Base-by-base conservation (phyloP, 2,113 vertebrate genomes). In the Manacus vitellinus region DNA sequence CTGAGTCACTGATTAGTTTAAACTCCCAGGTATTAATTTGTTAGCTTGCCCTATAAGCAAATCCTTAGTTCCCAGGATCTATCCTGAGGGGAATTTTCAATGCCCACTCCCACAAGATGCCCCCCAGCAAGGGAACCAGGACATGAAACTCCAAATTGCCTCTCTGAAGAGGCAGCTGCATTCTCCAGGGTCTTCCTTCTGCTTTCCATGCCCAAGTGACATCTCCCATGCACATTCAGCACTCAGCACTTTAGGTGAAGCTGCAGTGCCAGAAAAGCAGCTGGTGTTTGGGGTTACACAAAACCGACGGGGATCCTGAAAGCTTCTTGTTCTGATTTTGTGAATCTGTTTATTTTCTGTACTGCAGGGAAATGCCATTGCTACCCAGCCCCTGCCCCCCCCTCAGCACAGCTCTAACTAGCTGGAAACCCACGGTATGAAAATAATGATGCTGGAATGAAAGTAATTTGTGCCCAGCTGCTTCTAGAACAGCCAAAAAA, bases 401-500 rank as follows among this genome's bases (percentile, higher is more conserved):
- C 12, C 74, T 25, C 56, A 10, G 39, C 15, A 8, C 25, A 51
- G n/a, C 55, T 85, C 46, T 28, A 47, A n/a, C 35, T 55, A 61
- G 59, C 71, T 85, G 71, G 62, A 67, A 82, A 30, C 51, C 55
- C 4, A 7, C 21, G 71, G 27, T 71, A 28, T 71, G 75, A 68
- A 95, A 95, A 88, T 39, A 67, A 49, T 21, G 24, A 41, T 58
- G 13, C 5, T 59, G 66, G 16, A 94, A 41, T 66, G 46, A 78
- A 71, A 91, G 56, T n/a, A 6, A 74, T 92, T 82, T 82, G 51
- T 83, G 89, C n/a, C 65, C 74, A 92, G 74, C 78, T 94, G 85
- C 82, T 85, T 85, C 77, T 61, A 47, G 30, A 65, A 77, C 23
- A 56, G 59, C 41, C 18, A 49, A 51, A 61, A 54, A 73, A 79